Conservation (phyloP, 37 sponge, comb jelly and placozoan species). For the Halichondria panicea region DNA sequence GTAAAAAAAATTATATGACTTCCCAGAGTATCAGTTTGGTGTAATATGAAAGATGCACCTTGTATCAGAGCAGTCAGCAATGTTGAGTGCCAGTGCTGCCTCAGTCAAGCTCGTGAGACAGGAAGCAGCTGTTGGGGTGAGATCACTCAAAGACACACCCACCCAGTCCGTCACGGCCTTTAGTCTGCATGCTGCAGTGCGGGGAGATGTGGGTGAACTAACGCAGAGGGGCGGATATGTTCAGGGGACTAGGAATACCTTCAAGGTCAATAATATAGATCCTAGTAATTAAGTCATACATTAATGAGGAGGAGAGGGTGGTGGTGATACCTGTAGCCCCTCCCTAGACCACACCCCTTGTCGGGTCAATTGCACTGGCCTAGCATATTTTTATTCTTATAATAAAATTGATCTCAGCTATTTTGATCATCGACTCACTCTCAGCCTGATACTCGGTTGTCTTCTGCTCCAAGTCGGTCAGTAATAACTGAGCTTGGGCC, state of each 20-base stretch:
- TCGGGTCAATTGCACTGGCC: too few species aligned
- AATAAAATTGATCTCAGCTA: too few species aligned
- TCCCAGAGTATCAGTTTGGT: neutral
- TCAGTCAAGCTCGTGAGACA: constrained; percentile 30
- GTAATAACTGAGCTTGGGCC: neutral
- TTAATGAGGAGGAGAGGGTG: too few species aligned
- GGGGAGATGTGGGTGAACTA: too few species aligned
- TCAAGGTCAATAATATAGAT: too few species aligned
- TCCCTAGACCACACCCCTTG: too few species aligned
- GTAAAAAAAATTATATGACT: neutral
- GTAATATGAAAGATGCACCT: constrained; percentile 20
- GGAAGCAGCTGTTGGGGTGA: constrained; percentile 8
- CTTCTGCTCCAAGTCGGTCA: constrained; percentile 42
- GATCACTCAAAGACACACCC: constrained; percentile 31
- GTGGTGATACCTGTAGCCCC: too few species aligned
- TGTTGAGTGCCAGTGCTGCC: constrained; percentile 26
- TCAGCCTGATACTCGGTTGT: constrained; percentile 60
- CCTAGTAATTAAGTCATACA: too few species aligned
- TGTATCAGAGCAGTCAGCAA: constrained; percentile 59
- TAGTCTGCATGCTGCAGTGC: constrained; percentile 38
- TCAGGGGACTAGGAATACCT: too few species aligned
- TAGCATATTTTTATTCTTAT: too few species aligned
- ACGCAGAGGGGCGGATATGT: too few species aligned
- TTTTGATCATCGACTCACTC: constrained; percentile 24
- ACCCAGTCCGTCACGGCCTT: constrained; percentile 26